Evolutionary conservation across 2,113 vertebrate species (phyloP), one percentile per base, ranked within the genome.

Genomic region (Mohoua ochrocephala): DNA sequence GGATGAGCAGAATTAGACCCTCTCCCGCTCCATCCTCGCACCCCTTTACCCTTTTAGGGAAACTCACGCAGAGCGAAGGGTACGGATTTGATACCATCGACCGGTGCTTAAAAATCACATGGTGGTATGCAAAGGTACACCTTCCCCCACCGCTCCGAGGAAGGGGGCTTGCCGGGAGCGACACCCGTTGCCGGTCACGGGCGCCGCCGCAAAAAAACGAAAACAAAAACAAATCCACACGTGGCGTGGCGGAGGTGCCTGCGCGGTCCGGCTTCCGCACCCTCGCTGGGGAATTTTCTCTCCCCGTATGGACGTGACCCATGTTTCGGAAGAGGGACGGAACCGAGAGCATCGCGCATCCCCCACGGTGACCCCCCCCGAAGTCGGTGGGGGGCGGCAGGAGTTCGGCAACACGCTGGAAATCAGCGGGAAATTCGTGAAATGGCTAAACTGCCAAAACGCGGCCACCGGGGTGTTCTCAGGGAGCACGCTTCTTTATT

Each of bases 11-110:
- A 17, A 30, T 33, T 16, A 24, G 23, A 50, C 17, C 5, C 1
- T 42, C 11, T 47, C 10, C 23, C 1, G 4, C 11, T 42, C 7
- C n/a, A 13, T 28, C 23, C 23, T 22, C 16, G 0, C 17, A 39
- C 3, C 2, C 15, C 15, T 23, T 28, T 18, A 6, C 2, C 2
- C 10, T 70, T 49, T 35, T 6, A 4, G 27, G 28, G 19, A 50
- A 87, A 24, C 15, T 8, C 10, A 20, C 1, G 2, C 3, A 2
- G 10, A 21, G 23, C 6, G 7, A 28, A 31, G 2, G 17, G 10
- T 6, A 9, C 2, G 2, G 10, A 9, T 75, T 53, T 77, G 12
- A 49, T 57, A 47, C 23, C n/a, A 13, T 9, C 3, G 3, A 33
- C 12, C 4, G 5, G 5, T 35, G 17, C 4, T 73, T 49, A 69